A percentile compares a stretch with the other conserved stretches of the same genome.
Evolutionary conservation across 1,140 invertebrate species (phyloP).

Genomic region (Drosophila watanabei): DNA sequence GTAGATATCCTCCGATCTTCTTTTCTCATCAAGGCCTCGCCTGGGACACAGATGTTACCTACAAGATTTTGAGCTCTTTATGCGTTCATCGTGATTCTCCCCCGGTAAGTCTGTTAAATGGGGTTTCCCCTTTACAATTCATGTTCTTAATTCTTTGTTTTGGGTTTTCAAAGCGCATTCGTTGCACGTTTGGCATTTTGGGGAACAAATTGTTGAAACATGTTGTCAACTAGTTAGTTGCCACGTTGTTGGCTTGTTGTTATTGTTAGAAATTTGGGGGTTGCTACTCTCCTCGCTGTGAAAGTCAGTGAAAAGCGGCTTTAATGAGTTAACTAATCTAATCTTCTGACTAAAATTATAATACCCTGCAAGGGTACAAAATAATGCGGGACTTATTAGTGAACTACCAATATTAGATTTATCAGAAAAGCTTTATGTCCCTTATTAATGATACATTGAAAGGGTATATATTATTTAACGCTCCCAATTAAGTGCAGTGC

Average conservation of each 20-base stretch:
- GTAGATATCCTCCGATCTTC: neutral
- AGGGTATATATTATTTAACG: neutral
- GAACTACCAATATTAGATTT: neutral
- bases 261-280: neutral
- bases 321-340: slow-evolving; percentile 55
- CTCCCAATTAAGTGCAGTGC: neutral
- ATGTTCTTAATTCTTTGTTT: slow-evolving; percentile 17
- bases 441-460: neutral
- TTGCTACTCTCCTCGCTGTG: neutral
- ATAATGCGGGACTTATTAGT: too few species aligned
- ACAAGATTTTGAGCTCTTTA: slow-evolving; percentile 58
- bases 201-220: slow-evolving; percentile 79
- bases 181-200: slow-evolving; percentile 78
- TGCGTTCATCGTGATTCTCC: slow-evolving; percentile 76
- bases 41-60: slow-evolving; percentile 20
- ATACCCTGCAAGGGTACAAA: too few species aligned
- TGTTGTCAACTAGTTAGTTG: slow-evolving; percentile 80
- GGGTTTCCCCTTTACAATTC: slow-evolving; percentile 8
- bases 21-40: slow-evolving; percentile 1
- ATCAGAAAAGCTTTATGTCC: neutral
- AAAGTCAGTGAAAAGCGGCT: slow-evolving; percentile 9
- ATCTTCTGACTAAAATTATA: too few species aligned
- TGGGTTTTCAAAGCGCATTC: slow-evolving; percentile 41
- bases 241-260: slow-evolving; percentile 41
- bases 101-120: slow-evolving; percentile 69